phyloP scores from a whole-genome alignment of 2,888 invertebrate genomes.

The Phalangium opilio region DNA sequence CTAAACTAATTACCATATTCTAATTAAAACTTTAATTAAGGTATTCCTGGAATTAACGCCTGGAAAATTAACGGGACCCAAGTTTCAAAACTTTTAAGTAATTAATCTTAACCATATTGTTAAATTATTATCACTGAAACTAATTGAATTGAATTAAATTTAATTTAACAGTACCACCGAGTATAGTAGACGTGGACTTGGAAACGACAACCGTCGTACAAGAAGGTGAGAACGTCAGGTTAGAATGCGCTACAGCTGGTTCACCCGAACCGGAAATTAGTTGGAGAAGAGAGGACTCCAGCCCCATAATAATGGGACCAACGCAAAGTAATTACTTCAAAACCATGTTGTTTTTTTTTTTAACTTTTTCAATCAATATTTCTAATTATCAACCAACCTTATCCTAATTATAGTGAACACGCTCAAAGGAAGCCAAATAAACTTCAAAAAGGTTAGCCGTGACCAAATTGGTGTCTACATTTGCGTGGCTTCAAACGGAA shows the following conservation, averaged over 20 bases:
- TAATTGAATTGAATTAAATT: neutral
- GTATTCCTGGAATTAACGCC: conserved; percentile 64
- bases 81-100: conserved; percentile 41
- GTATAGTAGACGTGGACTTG: conserved; percentile 49
- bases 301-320: conserved; percentile 45
- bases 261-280: conserved; percentile 58
- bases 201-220: conserved; percentile 47
- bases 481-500: conserved; percentile 68
- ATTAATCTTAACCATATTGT: neutral
- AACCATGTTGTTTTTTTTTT: conserved; percentile 22
- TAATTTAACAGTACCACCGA: conserved; percentile 71
- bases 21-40: conserved; percentile 25
- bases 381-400: too few relatives aligned
- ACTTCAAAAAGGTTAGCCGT: conserved; percentile 54
- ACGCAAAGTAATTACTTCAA: conserved; percentile 42
- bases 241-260: conserved; percentile 65
- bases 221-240: conserved; percentile 64
- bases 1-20: neutral
- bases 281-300: conserved; percentile 53
- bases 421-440: conserved; percentile 37
- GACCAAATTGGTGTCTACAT: conserved; percentile 60
- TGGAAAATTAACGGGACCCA: conserved; percentile 43
- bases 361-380: too few relatives aligned
- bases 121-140: neutral
- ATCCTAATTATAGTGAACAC: conserved; percentile 14